These are phyloP conservation scores for Zingel zingel DNA, from an alignment of 2,113 vertebrate genomes.

Conservation along the genomic window DNA sequence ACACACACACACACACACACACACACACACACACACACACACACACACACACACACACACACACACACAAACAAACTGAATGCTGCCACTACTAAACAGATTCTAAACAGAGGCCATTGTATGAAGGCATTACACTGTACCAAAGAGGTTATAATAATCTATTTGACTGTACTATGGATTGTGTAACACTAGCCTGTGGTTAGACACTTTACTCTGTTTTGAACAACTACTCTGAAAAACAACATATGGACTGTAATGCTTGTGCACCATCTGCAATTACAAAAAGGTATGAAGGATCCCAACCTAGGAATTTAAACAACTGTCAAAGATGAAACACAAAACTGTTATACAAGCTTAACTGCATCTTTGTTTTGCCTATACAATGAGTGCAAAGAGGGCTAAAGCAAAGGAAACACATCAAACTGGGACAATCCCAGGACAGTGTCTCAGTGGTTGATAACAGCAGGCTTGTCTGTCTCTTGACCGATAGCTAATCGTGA, in stretches of 20 bases:
- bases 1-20: not conserved
- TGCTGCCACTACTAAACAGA: constrained; percentile 13
- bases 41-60: constrained; percentile 24
- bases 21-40: constrained; percentile 10
- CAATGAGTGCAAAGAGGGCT: accelerated
- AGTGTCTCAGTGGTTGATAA: constrained; percentile 27
- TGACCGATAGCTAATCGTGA: constrained; percentile 44
- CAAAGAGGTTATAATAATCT: too few species aligned
- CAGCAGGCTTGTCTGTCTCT: constrained; percentile 20
- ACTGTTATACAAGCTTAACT: not conserved
- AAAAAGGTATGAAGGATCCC: not conserved
- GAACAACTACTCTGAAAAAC: not conserved
- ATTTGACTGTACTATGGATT: not conserved
- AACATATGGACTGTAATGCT: not conserved
- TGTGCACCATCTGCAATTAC: not conserved
- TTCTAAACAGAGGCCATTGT: not conserved
- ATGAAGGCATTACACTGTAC: not conserved
- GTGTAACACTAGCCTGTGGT: not conserved
- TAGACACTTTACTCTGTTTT: not conserved
- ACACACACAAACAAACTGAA: constrained; percentile 1
- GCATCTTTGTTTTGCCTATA: not conserved
- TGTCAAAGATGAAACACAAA: not conserved
- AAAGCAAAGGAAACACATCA: not conserved
- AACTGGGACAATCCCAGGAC: not conserved
- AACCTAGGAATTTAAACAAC: not conserved